Base-by-base conservation (phyloP, 1,140 invertebrate genomes). In the Macrocentrus cingulum region DNA sequence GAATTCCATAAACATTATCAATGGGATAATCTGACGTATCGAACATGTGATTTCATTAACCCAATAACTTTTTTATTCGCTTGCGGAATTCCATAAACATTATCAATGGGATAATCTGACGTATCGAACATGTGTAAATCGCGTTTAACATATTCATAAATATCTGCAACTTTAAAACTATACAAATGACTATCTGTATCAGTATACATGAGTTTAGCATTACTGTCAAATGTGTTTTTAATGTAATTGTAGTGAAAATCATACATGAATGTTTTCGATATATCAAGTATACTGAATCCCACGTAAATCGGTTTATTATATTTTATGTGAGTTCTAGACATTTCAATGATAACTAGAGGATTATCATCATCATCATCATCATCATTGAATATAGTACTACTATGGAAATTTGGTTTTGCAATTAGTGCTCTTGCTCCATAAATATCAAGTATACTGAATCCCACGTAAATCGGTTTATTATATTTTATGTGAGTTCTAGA, bases 121-220 rank as follows among this genome's bases (percentile, higher is more conserved):
- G 70, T 75, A 64, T 75, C 71, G 57, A 75, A 69, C 22, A 57
- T 41, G 22, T 54, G 20, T 8, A 64, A 45, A 58, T 69, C 44
- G 5, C 34, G 37, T 50, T 65, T 68, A 9, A 74, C 65, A 25
- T 58, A 48, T 19, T 67, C 44, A 60, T 74, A 76, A 18, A 71
- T 53, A 61, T 77, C 56, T 13, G 60, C 34, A 18, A 56, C 61
- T 7, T 50, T 6, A 50, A 75, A 59, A 11, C 73, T 52, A 64
- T 76, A 79, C 37, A 76, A 67, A 5, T 76, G 66, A 46, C 61
- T 67, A 64, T 79, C 74, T 0, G 77, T 80, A 61, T 80, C 77
- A 1, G 61, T 72, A 56, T 78, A 78, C 16, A 69, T 52, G 15
- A 80, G 46, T 53, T 70, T 64, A 11, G 36, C 20, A 37, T 50